A percentile compares a stretch with the other conserved stretches of the same genome.
Evolutionary conservation across 2,797 vertebrate genomes (phyloP).

Genomic region (Philypnodon macrostomus): DNA sequence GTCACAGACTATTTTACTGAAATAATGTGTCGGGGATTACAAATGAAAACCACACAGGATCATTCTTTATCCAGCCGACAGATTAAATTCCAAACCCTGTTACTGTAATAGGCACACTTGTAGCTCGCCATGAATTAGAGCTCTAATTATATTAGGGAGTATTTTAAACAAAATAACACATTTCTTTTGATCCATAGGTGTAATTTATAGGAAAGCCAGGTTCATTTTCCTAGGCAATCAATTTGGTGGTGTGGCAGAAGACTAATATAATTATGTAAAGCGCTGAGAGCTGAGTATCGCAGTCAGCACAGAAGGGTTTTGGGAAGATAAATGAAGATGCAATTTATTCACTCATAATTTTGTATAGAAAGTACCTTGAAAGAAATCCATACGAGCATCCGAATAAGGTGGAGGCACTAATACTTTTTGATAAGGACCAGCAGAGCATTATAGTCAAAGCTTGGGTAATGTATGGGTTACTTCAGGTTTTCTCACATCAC

Average conservation of each 20-base stretch:
- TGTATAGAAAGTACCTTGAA: slow-evolving; percentile 90
- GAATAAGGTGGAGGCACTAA: slow-evolving; percentile 66
- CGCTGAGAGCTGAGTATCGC: slow-evolving; percentile 87
- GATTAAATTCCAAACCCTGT: slow-evolving; percentile 96
- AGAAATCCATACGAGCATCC: slow-evolving; percentile 83
- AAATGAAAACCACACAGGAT: slow-evolving; percentile 94
- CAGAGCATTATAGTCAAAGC: slow-evolving; percentile 67
- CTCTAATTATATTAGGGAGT: slow-evolving; percentile 98
- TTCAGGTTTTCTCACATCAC: slow-evolving; percentile 73
- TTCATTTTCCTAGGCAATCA: slow-evolving; percentile 97
- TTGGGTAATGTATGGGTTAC: slow-evolving; percentile 76
- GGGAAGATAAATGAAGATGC: slow-evolving; percentile 99
- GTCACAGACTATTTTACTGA: slow-evolving; percentile 89
- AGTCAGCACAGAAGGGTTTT: slow-evolving; percentile 87
- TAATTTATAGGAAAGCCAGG: slow-evolving; percentile 99
- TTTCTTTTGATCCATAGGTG: slow-evolving; percentile 94
- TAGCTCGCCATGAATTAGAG: slow-evolving; percentile 98
- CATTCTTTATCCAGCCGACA: slow-evolving; percentile 92
- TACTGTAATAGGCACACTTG: slow-evolving; percentile 97
- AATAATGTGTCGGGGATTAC: slow-evolving; percentile 93
- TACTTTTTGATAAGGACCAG: slow-evolving; percentile 70
- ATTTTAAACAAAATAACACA: slow-evolving; percentile 99
- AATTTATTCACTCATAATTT: slow-evolving; percentile 99
- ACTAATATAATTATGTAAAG: slow-evolving; percentile 94
- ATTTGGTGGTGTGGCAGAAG: slow-evolving; percentile 89